Evolutionary conservation across 2,113 vertebrate species (phyloP).

Genomic region (Semnornis frantzii): DNA sequence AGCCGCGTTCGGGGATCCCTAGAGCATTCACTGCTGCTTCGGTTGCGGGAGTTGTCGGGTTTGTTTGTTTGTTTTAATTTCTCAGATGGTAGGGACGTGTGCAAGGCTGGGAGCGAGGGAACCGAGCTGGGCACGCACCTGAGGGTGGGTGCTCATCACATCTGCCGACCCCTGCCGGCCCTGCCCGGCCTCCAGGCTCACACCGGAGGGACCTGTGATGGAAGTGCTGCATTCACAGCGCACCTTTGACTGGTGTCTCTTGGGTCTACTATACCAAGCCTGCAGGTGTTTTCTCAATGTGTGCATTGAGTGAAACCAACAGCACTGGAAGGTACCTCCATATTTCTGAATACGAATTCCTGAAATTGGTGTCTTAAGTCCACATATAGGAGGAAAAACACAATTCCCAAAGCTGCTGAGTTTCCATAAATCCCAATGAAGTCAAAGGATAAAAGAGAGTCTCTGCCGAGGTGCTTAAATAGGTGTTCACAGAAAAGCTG

Average conservation of each 20-base stretch:
- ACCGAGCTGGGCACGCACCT: too few relatives aligned
- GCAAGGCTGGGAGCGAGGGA: not conserved
- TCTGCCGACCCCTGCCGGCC: not conserved
- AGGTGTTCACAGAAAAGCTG: not conserved
- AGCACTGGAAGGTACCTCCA: rapidly evolving
- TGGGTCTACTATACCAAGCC: too few relatives aligned
- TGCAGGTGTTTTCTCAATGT: not conserved
- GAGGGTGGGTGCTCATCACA: rapidly evolving
- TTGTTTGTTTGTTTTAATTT: not conserved
- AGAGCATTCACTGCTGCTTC: rapidly evolving
- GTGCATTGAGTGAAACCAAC: not conserved
- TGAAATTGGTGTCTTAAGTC: not conserved
- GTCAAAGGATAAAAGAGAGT: not conserved
- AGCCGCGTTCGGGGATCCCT: not conserved
- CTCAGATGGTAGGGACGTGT: not conserved
- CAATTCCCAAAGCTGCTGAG: not conserved
- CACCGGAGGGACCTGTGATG: not conserved
- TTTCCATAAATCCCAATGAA: not conserved
- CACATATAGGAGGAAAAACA: not conserved
- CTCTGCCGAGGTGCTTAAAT: not conserved
- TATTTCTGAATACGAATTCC: not conserved
- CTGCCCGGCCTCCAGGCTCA: not conserved
- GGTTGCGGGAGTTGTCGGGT: not conserved
- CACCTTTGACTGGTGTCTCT: too few relatives aligned
- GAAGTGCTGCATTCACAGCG: not conserved